These are phyloP conservation scores for Pungitius pungitius DNA, from an alignment of 2,113 vertebrate genomes.

Conservation along the genomic window DNA sequence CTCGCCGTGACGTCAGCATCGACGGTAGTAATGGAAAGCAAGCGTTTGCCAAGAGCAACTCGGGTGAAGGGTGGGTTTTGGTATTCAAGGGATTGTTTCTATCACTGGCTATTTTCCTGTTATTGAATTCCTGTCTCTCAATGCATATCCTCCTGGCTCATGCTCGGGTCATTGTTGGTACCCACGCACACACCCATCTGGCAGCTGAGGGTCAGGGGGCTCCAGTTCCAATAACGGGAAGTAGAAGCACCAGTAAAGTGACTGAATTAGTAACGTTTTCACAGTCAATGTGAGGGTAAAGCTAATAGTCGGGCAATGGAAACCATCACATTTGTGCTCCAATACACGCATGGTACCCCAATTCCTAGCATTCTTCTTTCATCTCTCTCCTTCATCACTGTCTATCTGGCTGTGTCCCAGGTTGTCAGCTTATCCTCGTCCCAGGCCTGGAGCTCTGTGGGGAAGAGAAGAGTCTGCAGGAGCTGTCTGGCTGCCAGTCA, in stretches of 20 bases:
- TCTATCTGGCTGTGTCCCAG: constrained; percentile 59
- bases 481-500: constrained; percentile 67
- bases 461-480: constrained; percentile 60
- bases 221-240: constrained; percentile 21
- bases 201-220: constrained; percentile 18
- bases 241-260: not conserved
- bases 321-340: constrained; percentile 14
- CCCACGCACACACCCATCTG: constrained; percentile 44
- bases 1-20: constrained; percentile 42
- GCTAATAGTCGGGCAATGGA: constrained; percentile 6
- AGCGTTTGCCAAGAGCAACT: constrained; percentile 79
- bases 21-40: constrained; percentile 67
- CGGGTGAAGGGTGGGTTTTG: constrained; percentile 78
- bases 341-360: constrained; percentile 22
- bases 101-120: constrained; percentile 83
- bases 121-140: constrained; percentile 83
- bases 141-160: constrained; percentile 76
- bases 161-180: constrained; percentile 66
- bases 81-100: constrained; percentile 82
- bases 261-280: not conserved
- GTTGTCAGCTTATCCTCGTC: constrained; percentile 68
- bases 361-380: constrained; percentile 45
- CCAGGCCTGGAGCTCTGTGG: constrained; percentile 49
- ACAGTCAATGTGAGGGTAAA: constrained; percentile 12
- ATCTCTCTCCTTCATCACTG: constrained; percentile 48